Percentiles rank a stretch among this genome's conserved stretches.
Evolutionary conservation across 2,797 vertebrate species (phyloP).

Genomic region (Antrozous pallidus): DNA sequence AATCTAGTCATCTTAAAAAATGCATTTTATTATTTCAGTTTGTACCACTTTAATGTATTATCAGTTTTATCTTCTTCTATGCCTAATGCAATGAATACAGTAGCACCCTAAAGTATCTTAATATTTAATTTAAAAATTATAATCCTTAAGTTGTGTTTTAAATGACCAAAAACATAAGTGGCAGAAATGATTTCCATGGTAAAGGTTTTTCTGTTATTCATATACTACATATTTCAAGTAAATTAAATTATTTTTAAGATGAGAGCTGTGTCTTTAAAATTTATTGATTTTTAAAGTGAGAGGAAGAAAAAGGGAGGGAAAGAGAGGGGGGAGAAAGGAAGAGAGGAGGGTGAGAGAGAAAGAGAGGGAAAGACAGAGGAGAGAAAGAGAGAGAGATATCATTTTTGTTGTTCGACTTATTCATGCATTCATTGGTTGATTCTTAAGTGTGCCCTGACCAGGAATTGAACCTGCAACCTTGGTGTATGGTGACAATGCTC

Average conservation of each 20-base stretch:
- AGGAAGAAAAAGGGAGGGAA: not conserved
- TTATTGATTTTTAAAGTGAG: not conserved
- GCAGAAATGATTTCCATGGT: conserved; percentile 27
- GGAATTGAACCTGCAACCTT: not conserved
- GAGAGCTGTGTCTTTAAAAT: not conserved
- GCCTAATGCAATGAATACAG: not conserved
- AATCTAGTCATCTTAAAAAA: conserved; percentile 23
- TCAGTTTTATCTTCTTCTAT: not conserved
- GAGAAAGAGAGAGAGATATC: not conserved
- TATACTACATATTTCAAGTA: not conserved
- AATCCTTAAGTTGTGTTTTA: conserved; percentile 31
- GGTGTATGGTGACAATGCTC: not conserved
- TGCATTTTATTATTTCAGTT: not conserved
- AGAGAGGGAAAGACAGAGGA: too few species aligned
- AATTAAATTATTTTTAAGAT: conserved; percentile 12
- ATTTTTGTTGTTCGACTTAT: too few species aligned
- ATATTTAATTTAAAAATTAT: conserved; percentile 21
- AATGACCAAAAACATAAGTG: not conserved
- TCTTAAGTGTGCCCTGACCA: not conserved
- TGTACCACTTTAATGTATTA: not conserved
- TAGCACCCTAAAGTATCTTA: not conserved
- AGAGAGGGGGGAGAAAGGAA: too few species aligned
- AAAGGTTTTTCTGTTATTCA: conserved; percentile 9
- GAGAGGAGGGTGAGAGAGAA: not conserved
- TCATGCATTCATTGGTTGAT: not conserved